Evolutionary conservation across 92 coral and sea anemone species (phyloP).

Genomic region (Epizoanthus ramosus): DNA sequence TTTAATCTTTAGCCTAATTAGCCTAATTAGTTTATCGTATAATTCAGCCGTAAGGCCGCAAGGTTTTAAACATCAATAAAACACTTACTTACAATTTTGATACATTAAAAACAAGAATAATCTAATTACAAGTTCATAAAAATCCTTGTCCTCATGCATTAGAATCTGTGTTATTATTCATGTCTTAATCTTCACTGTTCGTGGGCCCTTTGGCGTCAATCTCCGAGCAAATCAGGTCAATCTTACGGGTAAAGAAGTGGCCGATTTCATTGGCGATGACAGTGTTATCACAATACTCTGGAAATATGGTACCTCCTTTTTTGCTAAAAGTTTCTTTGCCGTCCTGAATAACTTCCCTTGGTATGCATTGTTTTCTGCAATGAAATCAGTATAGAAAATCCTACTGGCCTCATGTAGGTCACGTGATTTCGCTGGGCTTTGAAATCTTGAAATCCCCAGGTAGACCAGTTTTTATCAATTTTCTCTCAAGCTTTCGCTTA

Average conservation of each 20-base stretch:
- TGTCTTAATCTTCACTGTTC: background rate
- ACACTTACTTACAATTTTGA: too few species aligned
- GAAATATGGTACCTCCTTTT: slow-evolving; percentile 45
- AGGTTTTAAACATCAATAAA: too few species aligned
- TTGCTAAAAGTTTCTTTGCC: slow-evolving; percentile 40
- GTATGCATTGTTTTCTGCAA: slow-evolving; percentile 48
- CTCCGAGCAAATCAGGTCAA: slow-evolving; percentile 20
- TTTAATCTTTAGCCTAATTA: too few species aligned
- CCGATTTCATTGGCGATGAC: slow-evolving; percentile 14
- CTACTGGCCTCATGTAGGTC: slow-evolving; percentile 43
- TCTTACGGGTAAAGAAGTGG: slow-evolving; percentile 30
- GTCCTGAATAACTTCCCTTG: slow-evolving; percentile 57
- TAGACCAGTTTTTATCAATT: slow-evolving; percentile 39
- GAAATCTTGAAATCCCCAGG: slow-evolving; percentile 30
- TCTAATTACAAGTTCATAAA: too few species aligned
- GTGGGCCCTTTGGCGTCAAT: slow-evolving; percentile 27
- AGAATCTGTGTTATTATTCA: slow-evolving; percentile 2
- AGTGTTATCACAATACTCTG: slow-evolving; percentile 35
- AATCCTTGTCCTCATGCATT: slow-evolving; percentile 10
- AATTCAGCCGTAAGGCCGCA: too few species aligned
- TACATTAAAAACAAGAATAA: too few species aligned
- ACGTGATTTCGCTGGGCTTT: slow-evolving; percentile 45
- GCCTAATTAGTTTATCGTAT: too few species aligned
- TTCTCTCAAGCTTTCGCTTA: slow-evolving; percentile 31
- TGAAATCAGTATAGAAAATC: slow-evolving; percentile 44